phyloP scores from a whole-genome alignment of 2,888 invertebrate genomes.

The Odontothrips loti region DNA sequence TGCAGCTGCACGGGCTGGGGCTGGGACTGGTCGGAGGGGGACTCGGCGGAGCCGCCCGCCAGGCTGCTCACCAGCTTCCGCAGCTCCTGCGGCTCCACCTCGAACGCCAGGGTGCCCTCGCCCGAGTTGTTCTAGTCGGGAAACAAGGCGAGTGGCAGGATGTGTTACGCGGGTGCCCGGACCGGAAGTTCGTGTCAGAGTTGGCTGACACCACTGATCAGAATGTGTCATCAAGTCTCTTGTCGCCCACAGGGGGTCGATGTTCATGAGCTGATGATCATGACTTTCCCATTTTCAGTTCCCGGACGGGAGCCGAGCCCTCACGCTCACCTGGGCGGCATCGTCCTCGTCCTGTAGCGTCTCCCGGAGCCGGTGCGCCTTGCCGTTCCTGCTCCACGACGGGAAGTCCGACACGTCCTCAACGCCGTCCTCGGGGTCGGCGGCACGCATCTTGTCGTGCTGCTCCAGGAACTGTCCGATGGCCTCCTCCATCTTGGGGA shows the following conservation, averaged over 20 bases:
- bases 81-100: not conserved
- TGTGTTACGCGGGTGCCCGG: no score
- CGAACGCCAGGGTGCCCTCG: conserved; percentile 4
- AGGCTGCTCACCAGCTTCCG: not conserved
- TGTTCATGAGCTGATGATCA: no score
- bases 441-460: not conserved
- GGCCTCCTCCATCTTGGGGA: not conserved
- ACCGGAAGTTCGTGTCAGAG: no score
- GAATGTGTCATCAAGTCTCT: no score
- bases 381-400: not conserved
- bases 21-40: not conserved
- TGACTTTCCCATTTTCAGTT: no score
- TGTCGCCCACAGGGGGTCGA: no score
- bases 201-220: no score
- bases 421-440: not conserved
- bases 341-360: conserved; percentile 5
- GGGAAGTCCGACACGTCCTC: not conserved
- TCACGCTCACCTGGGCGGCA: not conserved
- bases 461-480: not conserved
- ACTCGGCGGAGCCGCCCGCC: not conserved
- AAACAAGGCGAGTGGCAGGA: not conserved
- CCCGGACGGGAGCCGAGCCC: not conserved
- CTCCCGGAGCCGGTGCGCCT: conserved; percentile 17
- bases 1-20: not conserved
- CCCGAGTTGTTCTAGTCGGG: not conserved